These are phyloP conservation scores for Thrips palmi DNA, from an alignment of 1,140 invertebrate species.

Conservation along the genomic window DNA sequence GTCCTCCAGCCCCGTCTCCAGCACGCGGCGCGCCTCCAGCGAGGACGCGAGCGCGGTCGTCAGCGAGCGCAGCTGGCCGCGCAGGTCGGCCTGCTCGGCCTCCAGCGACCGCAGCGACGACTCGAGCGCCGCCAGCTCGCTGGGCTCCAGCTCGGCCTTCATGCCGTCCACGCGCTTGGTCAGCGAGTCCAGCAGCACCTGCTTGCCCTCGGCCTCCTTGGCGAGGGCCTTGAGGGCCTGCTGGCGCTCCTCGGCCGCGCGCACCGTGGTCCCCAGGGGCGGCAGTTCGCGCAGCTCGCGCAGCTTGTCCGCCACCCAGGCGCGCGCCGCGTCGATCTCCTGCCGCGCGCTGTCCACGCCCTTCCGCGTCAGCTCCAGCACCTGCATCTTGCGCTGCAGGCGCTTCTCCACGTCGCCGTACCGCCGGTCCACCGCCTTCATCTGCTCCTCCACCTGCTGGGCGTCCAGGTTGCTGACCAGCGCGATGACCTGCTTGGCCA, in stretches of 20 bases:
- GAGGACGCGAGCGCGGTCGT: no score
- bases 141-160: conserved; percentile 63
- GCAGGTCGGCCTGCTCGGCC: conserved; percentile 23
- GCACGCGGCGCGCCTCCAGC: conserved; percentile 4
- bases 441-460: conserved; percentile 77
- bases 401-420: conserved; percentile 68
- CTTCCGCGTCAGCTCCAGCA: conserved; percentile 59
- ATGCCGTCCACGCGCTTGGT: conserved; percentile 67
- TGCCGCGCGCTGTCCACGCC: conserved; percentile 40
- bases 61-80: conserved; percentile 11
- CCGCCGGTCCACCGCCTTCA: conserved; percentile 62
- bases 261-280: conserved; percentile 45
- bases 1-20: conserved; percentile 10
- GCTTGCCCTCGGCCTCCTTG: conserved; percentile 71
- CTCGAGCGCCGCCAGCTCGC: conserved; percentile 53
- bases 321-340: conserved; percentile 44
- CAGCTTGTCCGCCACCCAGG: conserved; percentile 61
- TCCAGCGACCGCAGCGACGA: conserved; percentile 38
- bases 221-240: conserved; percentile 48
- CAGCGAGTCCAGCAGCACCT: conserved; percentile 59
- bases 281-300: conserved; percentile 40
- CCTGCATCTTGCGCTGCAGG: conserved; percentile 60
- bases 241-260: conserved; percentile 49
- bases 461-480: conserved; percentile 71
- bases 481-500: conserved; percentile 50